Conservation (phyloP, 2,113 vertebrate genomes). For the Scomber colias region DNA sequence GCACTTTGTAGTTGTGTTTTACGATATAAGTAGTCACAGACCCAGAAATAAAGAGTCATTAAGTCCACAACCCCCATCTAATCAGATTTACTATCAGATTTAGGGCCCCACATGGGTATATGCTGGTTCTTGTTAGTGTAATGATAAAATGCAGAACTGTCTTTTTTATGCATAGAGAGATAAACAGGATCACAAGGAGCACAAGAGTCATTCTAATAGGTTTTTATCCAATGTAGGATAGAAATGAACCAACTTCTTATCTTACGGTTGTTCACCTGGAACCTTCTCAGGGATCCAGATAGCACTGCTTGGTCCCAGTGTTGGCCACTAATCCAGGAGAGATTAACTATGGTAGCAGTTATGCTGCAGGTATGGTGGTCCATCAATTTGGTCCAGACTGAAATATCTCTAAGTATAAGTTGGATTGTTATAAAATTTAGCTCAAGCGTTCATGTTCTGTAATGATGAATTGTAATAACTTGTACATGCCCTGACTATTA, state of each 20-base stretch:
- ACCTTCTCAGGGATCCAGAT: neutral
- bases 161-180: neutral
- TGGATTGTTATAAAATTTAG: no score
- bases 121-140: neutral
- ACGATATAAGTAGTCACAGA: conserved; percentile 4
- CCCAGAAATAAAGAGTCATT: conserved; percentile 5
- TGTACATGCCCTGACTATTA: no score
- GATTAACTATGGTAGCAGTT: neutral
- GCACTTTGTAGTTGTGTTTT: conserved; percentile 10
- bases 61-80: neutral
- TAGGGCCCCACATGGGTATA: neutral
- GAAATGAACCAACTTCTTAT: neutral
- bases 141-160: neutral
- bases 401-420: no score
- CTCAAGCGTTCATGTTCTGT: no score
- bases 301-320: neutral
- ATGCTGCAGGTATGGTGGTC: no score
- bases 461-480: no score
- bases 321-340: neutral
- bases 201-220: neutral
- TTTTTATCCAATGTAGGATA: neutral
- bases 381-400: no score
- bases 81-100: conserved; percentile 21
- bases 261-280: neutral
- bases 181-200: neutral